These are phyloP conservation scores for Acanthosepion lycidas DNA, from an alignment of 2,888 invertebrate genomes.

Conservation along the genomic window DNA sequence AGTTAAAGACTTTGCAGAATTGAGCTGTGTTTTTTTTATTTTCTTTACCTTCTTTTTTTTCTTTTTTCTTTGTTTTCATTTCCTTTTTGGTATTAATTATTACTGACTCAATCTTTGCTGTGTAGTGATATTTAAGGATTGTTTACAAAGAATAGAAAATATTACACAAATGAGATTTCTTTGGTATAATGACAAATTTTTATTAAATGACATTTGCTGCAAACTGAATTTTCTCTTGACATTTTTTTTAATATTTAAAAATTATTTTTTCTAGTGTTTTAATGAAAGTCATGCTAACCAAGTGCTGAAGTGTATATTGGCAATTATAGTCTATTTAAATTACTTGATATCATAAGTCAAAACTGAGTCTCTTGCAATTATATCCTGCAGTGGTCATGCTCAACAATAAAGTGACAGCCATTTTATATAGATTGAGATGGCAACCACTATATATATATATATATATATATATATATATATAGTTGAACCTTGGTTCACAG, in stretches of 20 bases:
- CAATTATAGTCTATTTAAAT: neutral
- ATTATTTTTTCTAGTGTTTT: neutral
- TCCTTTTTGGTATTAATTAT: neutral
- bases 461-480: too few species aligned
- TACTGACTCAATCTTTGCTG: neutral
- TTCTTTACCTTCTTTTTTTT: neutral
- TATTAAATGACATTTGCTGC: neutral
- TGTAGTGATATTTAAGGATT: neutral
- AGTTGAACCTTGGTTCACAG: too few species aligned
- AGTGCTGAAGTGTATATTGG: neutral
- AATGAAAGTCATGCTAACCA: neutral
- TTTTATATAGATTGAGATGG: too few species aligned
- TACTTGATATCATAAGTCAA: neutral
- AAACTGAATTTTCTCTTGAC: neutral
- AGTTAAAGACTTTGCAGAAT: neutral
- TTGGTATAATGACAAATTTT: neutral
- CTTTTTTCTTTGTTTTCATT: neutral
- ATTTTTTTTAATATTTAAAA: too few species aligned
- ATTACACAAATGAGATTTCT: neutral
- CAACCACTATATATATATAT: too few species aligned
- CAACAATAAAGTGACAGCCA: too few species aligned
- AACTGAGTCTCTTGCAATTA: too few species aligned
- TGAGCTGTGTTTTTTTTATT: neutral
- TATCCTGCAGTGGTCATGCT: too few species aligned
- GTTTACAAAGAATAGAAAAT: neutral